Base-by-base conservation (phyloP, 2,888 invertebrate genomes). In the Agriopis marginaria region DNA sequence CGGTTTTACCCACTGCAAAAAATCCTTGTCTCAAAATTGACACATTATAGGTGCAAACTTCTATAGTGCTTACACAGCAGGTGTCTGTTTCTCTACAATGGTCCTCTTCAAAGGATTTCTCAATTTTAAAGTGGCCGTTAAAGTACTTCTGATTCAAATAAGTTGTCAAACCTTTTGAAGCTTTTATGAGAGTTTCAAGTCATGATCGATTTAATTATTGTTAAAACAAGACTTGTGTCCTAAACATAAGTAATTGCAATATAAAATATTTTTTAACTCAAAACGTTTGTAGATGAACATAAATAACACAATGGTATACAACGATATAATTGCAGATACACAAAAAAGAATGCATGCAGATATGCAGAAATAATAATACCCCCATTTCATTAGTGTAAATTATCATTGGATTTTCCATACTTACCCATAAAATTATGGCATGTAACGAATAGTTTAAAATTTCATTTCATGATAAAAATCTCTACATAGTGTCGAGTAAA, bases 11-110 rank as follows among this genome's bases (percentile, higher is more conserved):
- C 1, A 45, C 3, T 45, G 45, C 10, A 6, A 53, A 32, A 53
- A 58, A 60, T 60, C 32, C 9, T 44, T 67, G 7, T 40, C 17
- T 32, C 32, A 60, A 60, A 68, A 63, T 32, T 9, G 49, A 60
- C 47, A 59, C 68, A 64, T 68, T 60, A 64, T 49, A 47, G 32
- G 63, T 59, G 54, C 47, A 45, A 63, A 63, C 8, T 45, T 9
- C 44, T 14, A 50, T 17, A 54, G n/a, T 55, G 42, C 47, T 39
- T n/a, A 44, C 68, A 49, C 68, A 68, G 63, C 68, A 39, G 68
- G 68, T 12, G 54, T 54, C 49, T 54, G 54, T 55, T 60, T 58
- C 47, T 3, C 49, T 47, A 17, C 14, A 62, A 63, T 56, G 44
- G 40, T 11, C 23, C 45, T 17, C 7, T 40, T 2, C 3, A 56